Evolutionary conservation across 2,113 vertebrate genomes (phyloP).

Genomic region (Serilophus lunatus): DNA sequence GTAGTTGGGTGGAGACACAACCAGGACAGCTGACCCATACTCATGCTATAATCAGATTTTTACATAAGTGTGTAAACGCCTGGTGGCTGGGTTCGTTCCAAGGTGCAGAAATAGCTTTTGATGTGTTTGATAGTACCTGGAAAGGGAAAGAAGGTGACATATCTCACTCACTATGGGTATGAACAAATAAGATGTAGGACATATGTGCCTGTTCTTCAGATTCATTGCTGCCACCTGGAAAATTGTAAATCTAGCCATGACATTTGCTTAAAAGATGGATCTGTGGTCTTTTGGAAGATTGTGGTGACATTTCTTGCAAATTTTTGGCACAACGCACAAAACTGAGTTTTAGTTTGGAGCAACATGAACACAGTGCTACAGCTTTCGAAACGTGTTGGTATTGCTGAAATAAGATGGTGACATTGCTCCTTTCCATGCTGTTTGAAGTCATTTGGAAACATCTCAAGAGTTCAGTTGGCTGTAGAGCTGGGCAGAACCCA

Average conservation of each 20-base stretch:
- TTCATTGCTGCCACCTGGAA: neutral
- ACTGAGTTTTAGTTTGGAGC: neutral
- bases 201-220: neutral
- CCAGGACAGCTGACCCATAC: neutral
- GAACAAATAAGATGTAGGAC: neutral
- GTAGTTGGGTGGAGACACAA: neutral
- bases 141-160: neutral
- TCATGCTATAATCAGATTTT: neutral
- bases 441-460: neutral
- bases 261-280: neutral
- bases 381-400: fast-evolving
- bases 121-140: neutral
- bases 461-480: neutral
- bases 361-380: fast-evolving
- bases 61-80: neutral
- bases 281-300: neutral
- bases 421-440: fast-evolving
- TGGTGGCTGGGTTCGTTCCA: neutral
- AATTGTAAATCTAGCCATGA: neutral
- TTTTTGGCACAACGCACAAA: neutral
- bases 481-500: neutral
- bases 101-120: neutral
- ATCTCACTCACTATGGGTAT: neutral
- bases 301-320: neutral
- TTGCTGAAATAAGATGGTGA: neutral